Conservation (phyloP, 1,140 invertebrate species). For the Drosophila baimaii region DNA sequence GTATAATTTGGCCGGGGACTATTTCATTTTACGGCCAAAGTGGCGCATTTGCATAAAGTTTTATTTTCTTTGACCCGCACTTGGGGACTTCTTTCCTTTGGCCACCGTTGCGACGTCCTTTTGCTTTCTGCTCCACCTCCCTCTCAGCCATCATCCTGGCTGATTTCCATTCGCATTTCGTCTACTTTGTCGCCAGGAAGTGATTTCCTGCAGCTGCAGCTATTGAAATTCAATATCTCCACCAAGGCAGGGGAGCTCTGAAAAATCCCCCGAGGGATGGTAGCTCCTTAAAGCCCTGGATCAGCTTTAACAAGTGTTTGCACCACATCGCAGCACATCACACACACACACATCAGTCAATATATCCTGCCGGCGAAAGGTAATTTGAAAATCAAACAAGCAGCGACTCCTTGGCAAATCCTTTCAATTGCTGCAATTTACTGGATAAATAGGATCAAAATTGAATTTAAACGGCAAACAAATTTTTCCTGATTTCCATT, state of each 20-base stretch:
- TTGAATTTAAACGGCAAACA: conserved; percentile 84
- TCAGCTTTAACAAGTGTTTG: conserved; percentile 63
- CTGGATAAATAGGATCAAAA: conserved; percentile 84
- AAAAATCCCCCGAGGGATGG: conserved; percentile 1
- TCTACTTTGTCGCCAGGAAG: conserved; percentile 67
- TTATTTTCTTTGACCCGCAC: conserved; percentile 82
- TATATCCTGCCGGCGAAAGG: conserved; percentile 56
- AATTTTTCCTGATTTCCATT: conserved; percentile 81
- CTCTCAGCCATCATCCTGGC: conserved; percentile 11
- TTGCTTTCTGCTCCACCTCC: background rate
- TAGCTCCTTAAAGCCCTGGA: conserved; percentile 59
- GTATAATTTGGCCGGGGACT: conserved; percentile 79
- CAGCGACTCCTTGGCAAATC: conserved; percentile 62
- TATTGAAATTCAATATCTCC: conserved; percentile 76
- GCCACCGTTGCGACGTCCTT: conserved; percentile 30
- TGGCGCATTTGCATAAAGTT: conserved; percentile 81
- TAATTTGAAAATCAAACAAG: conserved; percentile 81
- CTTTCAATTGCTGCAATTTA: conserved; percentile 84
- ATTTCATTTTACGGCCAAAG: conserved; percentile 82
- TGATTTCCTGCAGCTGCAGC: conserved; percentile 73
- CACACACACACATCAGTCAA: conserved; percentile 38
- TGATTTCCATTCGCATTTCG: conserved; percentile 50
- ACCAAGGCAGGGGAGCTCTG: conserved; percentile 10
- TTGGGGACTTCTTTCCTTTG: conserved; percentile 63
- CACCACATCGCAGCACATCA: conserved; percentile 36